A percentile compares a stretch with the other conserved stretches of the same genome.
Conservation (phyloP, 2,113 vertebrate species). For the Brachypteracias leptosomus region DNA sequence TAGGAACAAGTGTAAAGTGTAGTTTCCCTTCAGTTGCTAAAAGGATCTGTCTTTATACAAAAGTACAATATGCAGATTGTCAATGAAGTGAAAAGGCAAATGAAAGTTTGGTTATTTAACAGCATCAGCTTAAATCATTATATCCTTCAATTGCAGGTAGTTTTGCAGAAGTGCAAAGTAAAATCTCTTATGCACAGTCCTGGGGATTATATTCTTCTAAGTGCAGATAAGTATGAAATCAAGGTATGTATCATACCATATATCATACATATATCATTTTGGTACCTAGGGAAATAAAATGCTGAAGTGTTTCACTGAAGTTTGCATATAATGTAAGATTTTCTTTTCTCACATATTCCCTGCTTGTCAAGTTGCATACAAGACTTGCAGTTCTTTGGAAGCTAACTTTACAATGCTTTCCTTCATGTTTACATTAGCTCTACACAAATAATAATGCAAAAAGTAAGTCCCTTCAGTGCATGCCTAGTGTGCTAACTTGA, state of each 20-base stretch:
- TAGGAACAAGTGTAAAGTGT: not conserved
- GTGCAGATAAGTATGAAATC: slow-evolving; percentile 98
- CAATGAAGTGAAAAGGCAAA: not conserved
- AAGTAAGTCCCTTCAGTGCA: not conserved
- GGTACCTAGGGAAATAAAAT: not conserved
- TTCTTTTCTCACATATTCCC: not conserved
- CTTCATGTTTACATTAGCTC: not conserved
- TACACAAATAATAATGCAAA: not conserved
- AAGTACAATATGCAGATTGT: not conserved
- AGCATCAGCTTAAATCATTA: not conserved
- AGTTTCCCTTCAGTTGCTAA: not conserved
- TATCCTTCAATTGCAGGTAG: slow-evolving; percentile 80
- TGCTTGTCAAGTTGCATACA: not conserved
- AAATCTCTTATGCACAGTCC: slow-evolving; percentile 96
- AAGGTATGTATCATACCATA: slow-evolving; percentile 79
- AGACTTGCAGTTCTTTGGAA: not conserved
- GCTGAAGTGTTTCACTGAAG: not conserved
- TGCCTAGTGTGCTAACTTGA: not conserved
- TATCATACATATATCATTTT: not conserved
- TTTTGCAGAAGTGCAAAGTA: slow-evolving; percentile 93
- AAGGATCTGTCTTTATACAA: not conserved
- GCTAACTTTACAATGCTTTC: not conserved
- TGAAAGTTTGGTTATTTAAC: not conserved
- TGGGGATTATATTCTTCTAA: slow-evolving; percentile 94
- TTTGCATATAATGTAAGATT: not conserved